Conservation (phyloP, 2,113 vertebrate genomes). For the Anarhynchus alexandrinus region DNA sequence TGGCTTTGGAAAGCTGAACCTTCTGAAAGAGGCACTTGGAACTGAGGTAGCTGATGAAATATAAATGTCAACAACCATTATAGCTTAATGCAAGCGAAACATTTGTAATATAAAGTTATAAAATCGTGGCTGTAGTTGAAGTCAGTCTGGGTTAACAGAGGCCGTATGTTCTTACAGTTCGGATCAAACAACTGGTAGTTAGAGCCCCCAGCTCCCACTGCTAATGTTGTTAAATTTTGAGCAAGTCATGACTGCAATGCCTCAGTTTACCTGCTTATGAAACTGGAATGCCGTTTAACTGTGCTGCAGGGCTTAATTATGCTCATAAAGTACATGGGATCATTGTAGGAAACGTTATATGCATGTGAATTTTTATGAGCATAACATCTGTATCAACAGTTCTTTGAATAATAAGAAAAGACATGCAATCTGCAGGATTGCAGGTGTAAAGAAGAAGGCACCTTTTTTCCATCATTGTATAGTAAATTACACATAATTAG, state of each 20-base stretch:
- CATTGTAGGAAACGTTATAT: background rate
- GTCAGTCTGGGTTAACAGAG: background rate
- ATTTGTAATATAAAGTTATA: background rate
- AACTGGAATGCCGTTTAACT: background rate
- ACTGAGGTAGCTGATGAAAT: background rate
- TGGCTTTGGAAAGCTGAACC: conserved; percentile 22
- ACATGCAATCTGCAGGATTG: background rate
- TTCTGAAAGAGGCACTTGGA: background rate
- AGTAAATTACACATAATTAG: background rate
- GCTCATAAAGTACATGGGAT: background rate
- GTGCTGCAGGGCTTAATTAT: background rate
- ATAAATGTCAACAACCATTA: conserved; percentile 15
- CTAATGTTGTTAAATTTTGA: background rate
- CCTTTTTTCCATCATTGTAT: background rate
- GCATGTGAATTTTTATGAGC: background rate
- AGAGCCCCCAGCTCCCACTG: background rate
- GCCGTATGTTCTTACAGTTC: rapidly evolving
- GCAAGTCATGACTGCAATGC: background rate
- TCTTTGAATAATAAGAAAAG: background rate
- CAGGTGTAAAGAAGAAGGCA: background rate
- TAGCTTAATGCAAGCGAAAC: background rate
- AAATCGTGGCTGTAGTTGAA: background rate
- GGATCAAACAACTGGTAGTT: background rate
- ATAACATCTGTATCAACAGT: background rate
- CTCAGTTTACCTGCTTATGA: conserved; percentile 30